Conservation (phyloP, 2,113 vertebrate species). For the Struthidea cinerea region DNA sequence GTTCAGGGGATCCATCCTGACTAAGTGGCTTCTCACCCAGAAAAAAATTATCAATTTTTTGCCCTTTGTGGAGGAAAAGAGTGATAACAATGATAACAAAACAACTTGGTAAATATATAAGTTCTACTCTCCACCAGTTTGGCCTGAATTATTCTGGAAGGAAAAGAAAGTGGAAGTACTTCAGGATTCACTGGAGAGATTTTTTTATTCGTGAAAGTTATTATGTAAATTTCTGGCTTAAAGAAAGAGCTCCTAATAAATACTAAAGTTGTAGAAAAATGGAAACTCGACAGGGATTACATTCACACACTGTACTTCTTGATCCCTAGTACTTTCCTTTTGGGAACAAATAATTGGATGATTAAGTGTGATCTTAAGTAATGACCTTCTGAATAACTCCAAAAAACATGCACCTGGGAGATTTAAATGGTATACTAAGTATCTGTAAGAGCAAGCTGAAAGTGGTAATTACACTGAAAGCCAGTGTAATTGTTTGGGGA, state of each 20-base stretch:
- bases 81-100: neutral
- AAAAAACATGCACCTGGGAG: constrained; percentile 16
- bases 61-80: neutral
- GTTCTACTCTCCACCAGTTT: neutral
- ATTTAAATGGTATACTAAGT: constrained; percentile 20
- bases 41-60: neutral
- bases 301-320: neutral
- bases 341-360: constrained; percentile 41
- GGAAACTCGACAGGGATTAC: neutral
- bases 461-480: constrained; percentile 33
- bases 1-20: neutral
- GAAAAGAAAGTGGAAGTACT: neutral
- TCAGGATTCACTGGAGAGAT: neutral
- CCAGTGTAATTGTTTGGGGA: constrained; percentile 46
- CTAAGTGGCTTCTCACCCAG: neutral
- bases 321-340: neutral
- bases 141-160: neutral
- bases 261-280: constrained; percentile 1
- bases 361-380: constrained; percentile 42
- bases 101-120: neutral
- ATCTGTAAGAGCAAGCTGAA: constrained; percentile 14
- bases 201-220: neutral
- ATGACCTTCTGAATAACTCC: constrained; percentile 35
- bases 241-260: neutral
- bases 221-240: neutral